These are phyloP conservation scores for Drosophila mimetica DNA, from an alignment of 2,888 invertebrate genomes.

Conservation along the genomic window DNA sequence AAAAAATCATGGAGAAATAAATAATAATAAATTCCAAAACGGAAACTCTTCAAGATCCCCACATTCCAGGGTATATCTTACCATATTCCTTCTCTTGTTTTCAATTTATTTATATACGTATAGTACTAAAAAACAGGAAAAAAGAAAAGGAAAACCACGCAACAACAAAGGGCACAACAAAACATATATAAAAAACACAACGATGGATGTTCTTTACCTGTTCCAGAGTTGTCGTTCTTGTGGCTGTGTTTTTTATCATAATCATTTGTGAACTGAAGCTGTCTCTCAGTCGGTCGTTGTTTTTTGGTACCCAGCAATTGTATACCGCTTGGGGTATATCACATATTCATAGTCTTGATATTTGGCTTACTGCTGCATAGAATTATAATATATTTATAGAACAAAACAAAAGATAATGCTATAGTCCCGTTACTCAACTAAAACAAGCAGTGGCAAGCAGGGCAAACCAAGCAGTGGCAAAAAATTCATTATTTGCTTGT, in stretches of 20 bases:
- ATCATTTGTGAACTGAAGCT: slow-evolving; percentile 61
- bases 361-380: background rate
- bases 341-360: background rate
- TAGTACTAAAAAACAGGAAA: slow-evolving; percentile 4
- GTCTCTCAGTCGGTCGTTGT: slow-evolving; percentile 10
- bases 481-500: too few species aligned
- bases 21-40: too few species aligned
- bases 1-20: too few species aligned
- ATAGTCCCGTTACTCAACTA: too few species aligned
- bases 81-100: background rate
- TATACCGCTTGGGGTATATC: background rate
- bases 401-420: too few species aligned
- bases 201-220: slow-evolving; percentile 65
- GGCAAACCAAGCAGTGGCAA: too few species aligned
- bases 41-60: background rate
- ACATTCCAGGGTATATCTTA: slow-evolving; percentile 1
- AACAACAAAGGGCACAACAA: slow-evolving; percentile 28
- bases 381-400: background rate
- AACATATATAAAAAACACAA: slow-evolving; percentile 52
- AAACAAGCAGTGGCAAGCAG: too few species aligned
- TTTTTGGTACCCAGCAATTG: background rate
- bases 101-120: slow-evolving; percentile 24
- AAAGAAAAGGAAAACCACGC: slow-evolving; percentile 22
- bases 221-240: slow-evolving; percentile 41
- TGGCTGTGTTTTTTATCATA: slow-evolving; percentile 56